These are phyloP conservation scores for Neopelma chrysocephalum DNA, from an alignment of 2,797 vertebrate species.

Conservation along the genomic window DNA sequence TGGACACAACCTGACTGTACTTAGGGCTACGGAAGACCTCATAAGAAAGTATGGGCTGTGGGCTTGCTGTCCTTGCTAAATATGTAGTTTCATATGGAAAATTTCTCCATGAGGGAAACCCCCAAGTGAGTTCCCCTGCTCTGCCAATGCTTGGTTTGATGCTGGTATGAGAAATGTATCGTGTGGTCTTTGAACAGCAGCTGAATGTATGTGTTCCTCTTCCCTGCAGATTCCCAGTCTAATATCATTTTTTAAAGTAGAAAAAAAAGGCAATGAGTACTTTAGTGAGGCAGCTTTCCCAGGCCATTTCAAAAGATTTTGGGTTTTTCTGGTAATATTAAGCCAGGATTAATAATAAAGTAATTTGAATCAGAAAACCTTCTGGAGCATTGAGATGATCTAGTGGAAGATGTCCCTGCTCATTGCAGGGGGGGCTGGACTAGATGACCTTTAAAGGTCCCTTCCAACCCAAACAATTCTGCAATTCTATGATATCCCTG, in stretches of 20 bases:
- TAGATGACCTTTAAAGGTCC: neutral
- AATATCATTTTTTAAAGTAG: neutral
- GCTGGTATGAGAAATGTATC: neutral
- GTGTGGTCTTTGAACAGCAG: neutral
- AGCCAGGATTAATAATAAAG: neutral
- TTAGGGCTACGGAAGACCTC: neutral
- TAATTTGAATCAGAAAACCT: slow-evolving; percentile 7
- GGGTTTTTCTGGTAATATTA: neutral
- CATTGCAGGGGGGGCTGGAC: neutral
- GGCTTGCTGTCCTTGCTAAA: neutral
- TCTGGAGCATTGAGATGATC: neutral
- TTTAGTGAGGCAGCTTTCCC: neutral
- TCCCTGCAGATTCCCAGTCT: neutral
- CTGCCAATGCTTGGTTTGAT: neutral
- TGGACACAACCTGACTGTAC: neutral
- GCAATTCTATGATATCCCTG: neutral
- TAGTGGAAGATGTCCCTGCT: neutral
- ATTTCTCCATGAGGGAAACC: neutral
- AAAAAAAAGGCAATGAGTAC: neutral
- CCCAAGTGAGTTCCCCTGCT: neutral
- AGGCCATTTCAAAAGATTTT: neutral
- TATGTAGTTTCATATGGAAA: neutral
- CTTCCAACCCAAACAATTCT: neutral
- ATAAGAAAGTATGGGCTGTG: neutral
- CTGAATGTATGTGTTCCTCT: neutral